Base-by-base conservation (phyloP, 2,888 invertebrate genomes). In the Drosophila recens region DNA sequence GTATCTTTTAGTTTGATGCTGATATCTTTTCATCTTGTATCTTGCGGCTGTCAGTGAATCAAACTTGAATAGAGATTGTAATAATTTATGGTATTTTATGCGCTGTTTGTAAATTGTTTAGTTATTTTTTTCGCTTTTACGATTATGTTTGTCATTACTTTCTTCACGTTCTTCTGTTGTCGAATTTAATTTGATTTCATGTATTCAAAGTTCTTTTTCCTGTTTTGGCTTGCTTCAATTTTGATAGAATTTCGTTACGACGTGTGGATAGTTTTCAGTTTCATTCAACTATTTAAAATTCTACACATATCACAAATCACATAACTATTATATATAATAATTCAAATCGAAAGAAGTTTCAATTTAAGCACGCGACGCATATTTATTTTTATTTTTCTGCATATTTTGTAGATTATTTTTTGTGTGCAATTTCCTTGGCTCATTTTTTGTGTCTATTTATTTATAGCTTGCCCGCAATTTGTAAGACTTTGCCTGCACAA, bases 381-480 rank as follows among this genome's bases (percentile, higher is more conserved):
- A 63, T 33, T 34, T 70, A 43, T 56, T 51, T 17, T 3, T 42
- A 51, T 38, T 43, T 58, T 66, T 27, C 20, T 61, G 49, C 38
- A 54, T 33, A 53, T 64, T 64, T 52, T 49, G 51, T 53, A 3
- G 17, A 17, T 51, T 71, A 36, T 51, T 48, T 67, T 40, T 63
- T 34, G 30, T 49, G 51, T 49, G 52, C 49, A 51, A 11, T 36
- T 56, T 53, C 17, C n/a, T 23, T 40, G 58, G 51, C 42, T 65
- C 15, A 23, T 46, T 59, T 46, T 71, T 64, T 20, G 61, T 46
- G 51, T 48, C 65, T 40, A 65, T 63, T 78, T 78, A 78, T 78
- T 78, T 78, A 62, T 78, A 78, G 52, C 49, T 59, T n/a, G 48
- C 23, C 23, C 9, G 61, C 65, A 40, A 54, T 53, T 45, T 63